A percentile compares a stretch with the other conserved stretches of the same genome.
These are phyloP conservation scores for Nebria salina DNA, from an alignment of 2,888 invertebrate genomes.

Conservation along the genomic window DNA sequence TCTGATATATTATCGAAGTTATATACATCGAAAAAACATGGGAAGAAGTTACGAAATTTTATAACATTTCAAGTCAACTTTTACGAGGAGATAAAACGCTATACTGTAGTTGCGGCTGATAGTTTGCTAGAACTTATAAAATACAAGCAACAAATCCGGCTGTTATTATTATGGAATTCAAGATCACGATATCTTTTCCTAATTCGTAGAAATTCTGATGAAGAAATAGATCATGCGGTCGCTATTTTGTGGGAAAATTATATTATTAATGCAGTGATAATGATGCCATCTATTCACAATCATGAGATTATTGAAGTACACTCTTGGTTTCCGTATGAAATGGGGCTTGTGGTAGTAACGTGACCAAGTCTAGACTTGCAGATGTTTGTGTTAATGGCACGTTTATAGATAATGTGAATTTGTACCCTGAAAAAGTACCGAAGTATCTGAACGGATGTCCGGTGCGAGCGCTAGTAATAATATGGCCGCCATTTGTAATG, in stretches of 20 bases:
- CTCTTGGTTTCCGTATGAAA: constrained; percentile 55
- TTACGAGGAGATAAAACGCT: constrained; percentile 19
- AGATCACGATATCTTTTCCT: constrained; percentile 32
- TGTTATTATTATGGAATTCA: constrained; percentile 35
- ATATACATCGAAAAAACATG: constrained; percentile 21
- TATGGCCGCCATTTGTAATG: constrained; percentile 47
- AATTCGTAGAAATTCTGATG: constrained; percentile 22
- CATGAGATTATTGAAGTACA: constrained; percentile 50
- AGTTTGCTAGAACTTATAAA: constrained; percentile 19
- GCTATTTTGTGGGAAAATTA: constrained; percentile 36
- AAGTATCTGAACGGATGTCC: constrained; percentile 55
- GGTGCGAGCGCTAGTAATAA: constrained; percentile 55
- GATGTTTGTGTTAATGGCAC: constrained; percentile 48
- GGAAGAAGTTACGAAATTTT: constrained; percentile 29
- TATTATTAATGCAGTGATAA: constrained; percentile 33
- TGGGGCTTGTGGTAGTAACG: constrained; percentile 51
- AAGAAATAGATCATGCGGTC: constrained; percentile 13
- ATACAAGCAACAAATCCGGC: constrained; percentile 18
- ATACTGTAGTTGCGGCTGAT: constrained; percentile 19
- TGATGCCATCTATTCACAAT: constrained; percentile 21
- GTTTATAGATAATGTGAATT: constrained; percentile 45
- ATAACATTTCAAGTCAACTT: constrained; percentile 31
- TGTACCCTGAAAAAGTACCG: constrained; percentile 55
- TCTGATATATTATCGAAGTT: constrained; percentile 20
- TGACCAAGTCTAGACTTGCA: constrained; percentile 38